Evolutionary conservation across 2,113 vertebrate genomes (phyloP).

Genomic region (Sprattus sprattus): DNA sequence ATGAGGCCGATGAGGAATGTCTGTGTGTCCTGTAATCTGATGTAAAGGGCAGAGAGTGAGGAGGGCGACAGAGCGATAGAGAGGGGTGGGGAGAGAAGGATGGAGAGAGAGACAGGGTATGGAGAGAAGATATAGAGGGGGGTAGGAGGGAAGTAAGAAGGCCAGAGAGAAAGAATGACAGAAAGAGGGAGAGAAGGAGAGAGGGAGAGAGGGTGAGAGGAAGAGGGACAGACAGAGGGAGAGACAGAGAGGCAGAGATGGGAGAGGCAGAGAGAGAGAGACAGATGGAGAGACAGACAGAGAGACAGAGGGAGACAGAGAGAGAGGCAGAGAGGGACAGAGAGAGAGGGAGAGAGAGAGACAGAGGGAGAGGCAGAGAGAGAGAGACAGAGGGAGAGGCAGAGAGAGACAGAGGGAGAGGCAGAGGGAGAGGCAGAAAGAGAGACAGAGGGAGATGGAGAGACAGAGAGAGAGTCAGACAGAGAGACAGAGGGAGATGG

Average conservation of each 20-base stretch:
- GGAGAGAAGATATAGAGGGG: neutral
- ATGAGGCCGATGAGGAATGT: conserved; percentile 47
- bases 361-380: neutral
- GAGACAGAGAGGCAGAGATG: neutral
- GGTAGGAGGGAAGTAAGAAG: neutral
- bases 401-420: conserved; percentile 8
- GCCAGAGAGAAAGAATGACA: neutral
- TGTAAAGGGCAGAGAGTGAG: conserved; percentile 9
- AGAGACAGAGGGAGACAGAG: conserved; percentile 34
- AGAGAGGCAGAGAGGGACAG: neutral
- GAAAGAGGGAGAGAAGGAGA: neutral
- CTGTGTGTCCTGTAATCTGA: conserved; percentile 21
- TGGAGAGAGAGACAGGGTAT: neutral
- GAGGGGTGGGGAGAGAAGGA: conserved; percentile 24
- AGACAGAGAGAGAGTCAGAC: conserved; percentile 44
- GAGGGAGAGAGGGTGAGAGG: conserved; percentile 9
- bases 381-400: neutral
- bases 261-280: conserved; percentile 35
- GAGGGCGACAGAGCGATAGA: conserved; percentile 22
- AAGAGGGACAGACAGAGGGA: neutral
- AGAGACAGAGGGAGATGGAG: neutral
- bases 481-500: conserved; percentile 33
- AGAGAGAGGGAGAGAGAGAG: conserved; percentile 28
- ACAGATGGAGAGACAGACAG: conserved; percentile 44
- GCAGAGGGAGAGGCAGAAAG: conserved; percentile 24